phyloP scores from a whole-genome alignment of 1,140 invertebrate species.

The Macrobrachium rosenbergii region DNA sequence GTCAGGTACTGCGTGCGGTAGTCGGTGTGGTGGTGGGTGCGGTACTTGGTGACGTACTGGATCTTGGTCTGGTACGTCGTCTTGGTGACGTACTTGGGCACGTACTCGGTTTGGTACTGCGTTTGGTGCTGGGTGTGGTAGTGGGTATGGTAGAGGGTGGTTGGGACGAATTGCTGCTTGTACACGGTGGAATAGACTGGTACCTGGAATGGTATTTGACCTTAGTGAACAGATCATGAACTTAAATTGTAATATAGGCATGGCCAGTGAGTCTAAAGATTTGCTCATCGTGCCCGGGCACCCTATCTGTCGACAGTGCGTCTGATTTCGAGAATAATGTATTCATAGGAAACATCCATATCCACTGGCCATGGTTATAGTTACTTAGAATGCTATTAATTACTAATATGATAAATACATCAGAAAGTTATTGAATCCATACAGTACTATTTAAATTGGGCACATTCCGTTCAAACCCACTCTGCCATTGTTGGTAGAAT shows the following conservation, averaged over 20 bases:
- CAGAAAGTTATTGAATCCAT: too few relatives aligned
- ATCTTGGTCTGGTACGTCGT: slow-evolving; percentile 36
- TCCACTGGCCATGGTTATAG: too few relatives aligned
- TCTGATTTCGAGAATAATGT: too few relatives aligned
- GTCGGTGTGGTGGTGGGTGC: slow-evolving; percentile 27
- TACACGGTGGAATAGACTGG: slow-evolving; percentile 49
- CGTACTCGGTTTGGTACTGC: slow-evolving; percentile 42
- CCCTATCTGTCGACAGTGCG: too few relatives aligned
- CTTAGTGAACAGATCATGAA: background rate
- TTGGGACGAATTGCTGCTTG: slow-evolving; percentile 44
- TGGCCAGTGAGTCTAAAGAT: background rate
- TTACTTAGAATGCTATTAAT: too few relatives aligned
- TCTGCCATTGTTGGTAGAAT: too few relatives aligned
- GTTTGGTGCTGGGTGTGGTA: slow-evolving; percentile 39
- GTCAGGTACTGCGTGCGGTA: slow-evolving; percentile 42
- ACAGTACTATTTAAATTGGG: too few relatives aligned
- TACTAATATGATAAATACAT: too few relatives aligned
- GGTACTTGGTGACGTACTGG: slow-evolving; percentile 49
- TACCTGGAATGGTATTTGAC: background rate
- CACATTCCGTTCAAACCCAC: too few relatives aligned
- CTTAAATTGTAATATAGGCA: background rate
- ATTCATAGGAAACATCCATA: too few relatives aligned
- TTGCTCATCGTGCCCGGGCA: too few relatives aligned
- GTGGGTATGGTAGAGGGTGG: slow-evolving; percentile 45
- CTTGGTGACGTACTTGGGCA: slow-evolving; percentile 50